Evolutionary conservation across 2,888 invertebrate genomes (phyloP).

Genomic region (Himalopsyche tibetana): DNA sequence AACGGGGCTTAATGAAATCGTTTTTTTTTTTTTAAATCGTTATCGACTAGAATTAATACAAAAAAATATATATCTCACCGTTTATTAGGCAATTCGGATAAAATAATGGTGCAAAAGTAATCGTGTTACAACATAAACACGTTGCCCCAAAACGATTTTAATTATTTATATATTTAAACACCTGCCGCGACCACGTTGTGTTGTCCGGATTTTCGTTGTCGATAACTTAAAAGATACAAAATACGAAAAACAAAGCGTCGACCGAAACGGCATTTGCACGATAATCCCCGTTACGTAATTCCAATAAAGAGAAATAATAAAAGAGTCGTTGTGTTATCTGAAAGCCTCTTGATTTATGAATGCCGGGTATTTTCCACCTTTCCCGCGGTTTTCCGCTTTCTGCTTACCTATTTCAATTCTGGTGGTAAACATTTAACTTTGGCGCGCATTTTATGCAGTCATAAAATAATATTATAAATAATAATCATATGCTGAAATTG

Average conservation of each 20-base stretch:
- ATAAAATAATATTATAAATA: no score
- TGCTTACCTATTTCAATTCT: constrained; percentile 45
- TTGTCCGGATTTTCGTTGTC: constrained; percentile 50
- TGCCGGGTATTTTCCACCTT: constrained; percentile 63
- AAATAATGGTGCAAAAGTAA: constrained; percentile 56
- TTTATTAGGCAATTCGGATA: constrained; percentile 55
- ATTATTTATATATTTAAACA: constrained; percentile 62
- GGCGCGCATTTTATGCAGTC: not conserved
- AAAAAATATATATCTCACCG: constrained; percentile 36
- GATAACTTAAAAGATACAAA: constrained; percentile 58
- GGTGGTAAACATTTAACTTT: constrained; percentile 10
- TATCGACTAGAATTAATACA: not conserved
- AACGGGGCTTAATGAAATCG: not conserved
- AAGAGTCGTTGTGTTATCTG: constrained; percentile 59
- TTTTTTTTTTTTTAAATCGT: constrained; percentile 18
- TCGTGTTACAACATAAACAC: constrained; percentile 51
- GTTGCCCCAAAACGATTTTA: constrained; percentile 47
- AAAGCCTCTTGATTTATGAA: constrained; percentile 62
- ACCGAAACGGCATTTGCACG: constrained; percentile 47
- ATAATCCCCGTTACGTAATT: constrained; percentile 62
- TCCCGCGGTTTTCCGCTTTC: constrained; percentile 61
- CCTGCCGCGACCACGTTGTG: constrained; percentile 59
- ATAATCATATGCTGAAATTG: no score
- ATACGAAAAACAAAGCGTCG: constrained; percentile 47
- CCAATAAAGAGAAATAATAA: constrained; percentile 65